Conservation (phyloP, 2,113 vertebrate species). For the Epinephelus lanceolatus region DNA sequence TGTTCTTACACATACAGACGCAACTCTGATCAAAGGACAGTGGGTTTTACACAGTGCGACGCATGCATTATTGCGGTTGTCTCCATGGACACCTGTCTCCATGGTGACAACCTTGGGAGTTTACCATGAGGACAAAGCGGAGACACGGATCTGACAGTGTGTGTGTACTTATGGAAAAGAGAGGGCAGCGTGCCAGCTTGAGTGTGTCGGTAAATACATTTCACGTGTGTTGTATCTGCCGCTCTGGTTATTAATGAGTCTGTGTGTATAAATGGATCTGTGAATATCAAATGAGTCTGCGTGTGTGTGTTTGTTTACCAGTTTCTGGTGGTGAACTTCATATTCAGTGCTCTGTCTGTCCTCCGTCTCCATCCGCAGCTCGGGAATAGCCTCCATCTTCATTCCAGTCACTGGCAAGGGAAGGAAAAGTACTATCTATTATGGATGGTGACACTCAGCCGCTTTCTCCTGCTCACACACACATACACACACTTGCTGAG, state of each 20-base stretch:
- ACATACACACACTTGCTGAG: conserved; percentile 25
- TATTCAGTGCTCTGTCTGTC: conserved; percentile 93
- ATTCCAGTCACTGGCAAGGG: conserved; percentile 89
- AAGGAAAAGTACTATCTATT: conserved; percentile 47
- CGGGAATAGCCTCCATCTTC: conserved; percentile 93
- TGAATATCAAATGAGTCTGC: conserved; percentile 12
- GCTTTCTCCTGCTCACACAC: conserved; percentile 16
- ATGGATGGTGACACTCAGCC: conserved; percentile 44
- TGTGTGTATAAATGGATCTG: background rate
- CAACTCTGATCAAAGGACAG: conserved; percentile 21
- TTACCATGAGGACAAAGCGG: conserved; percentile 65
- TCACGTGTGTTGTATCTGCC: background rate
- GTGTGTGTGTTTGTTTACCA: conserved; percentile 81
- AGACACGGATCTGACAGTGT: conserved; percentile 14
- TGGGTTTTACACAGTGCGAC: conserved; percentile 45
- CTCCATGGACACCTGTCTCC: conserved; percentile 71
- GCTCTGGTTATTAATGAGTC: background rate
- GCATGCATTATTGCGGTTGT: conserved; percentile 44
- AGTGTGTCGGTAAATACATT: conserved; percentile 16
- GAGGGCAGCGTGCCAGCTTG: conserved; percentile 10
- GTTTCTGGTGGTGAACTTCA: conserved; percentile 97
- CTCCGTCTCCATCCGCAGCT: conserved; percentile 94
- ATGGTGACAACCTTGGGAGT: conserved; percentile 79
- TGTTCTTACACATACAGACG: background rate
- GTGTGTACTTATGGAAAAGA: background rate